phyloP scores from a whole-genome alignment of 1,140 invertebrate species.

The Trachymyrmex septentrionalis region DNA sequence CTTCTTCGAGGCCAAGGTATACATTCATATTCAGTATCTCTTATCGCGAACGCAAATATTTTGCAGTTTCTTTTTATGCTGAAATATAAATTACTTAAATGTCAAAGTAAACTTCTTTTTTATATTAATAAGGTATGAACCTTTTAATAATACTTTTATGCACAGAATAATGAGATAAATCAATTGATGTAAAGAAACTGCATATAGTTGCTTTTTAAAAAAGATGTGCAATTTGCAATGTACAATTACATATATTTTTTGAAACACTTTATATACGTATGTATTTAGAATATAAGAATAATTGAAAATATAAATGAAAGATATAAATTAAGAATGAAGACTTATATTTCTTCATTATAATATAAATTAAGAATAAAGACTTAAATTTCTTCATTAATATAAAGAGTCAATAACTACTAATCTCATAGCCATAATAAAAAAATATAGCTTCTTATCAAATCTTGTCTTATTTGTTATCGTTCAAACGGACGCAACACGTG shows the following conservation, averaged over 20 bases:
- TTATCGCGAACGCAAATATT: background rate
- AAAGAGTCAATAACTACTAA: background rate
- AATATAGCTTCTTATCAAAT: conserved; percentile 9
- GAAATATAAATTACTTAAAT: background rate
- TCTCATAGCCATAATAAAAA: background rate
- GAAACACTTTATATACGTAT: no score
- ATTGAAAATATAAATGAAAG: background rate
- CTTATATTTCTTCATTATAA: background rate
- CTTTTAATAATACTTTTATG: background rate
- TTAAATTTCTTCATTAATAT: background rate
- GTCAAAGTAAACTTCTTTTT: background rate
- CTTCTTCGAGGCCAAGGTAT: conserved; percentile 96
- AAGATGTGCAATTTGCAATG: no score
- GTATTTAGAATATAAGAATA: background rate
- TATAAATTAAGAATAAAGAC: background rate
- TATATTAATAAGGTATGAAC: conserved; percentile 4
- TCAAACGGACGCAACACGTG: background rate
- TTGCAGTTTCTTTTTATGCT: background rate
- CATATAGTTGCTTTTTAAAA: no score
- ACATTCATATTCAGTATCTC: background rate
- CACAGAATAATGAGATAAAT: no score
- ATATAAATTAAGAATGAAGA: background rate
- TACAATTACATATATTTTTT: no score
- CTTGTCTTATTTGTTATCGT: background rate
- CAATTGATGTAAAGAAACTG: no score